Percentiles rank a stretch among this genome's conserved stretches.
These are phyloP conservation scores for Arctia plantaginis DNA, from an alignment of 2,888 invertebrate species.

Conservation along the genomic window DNA sequence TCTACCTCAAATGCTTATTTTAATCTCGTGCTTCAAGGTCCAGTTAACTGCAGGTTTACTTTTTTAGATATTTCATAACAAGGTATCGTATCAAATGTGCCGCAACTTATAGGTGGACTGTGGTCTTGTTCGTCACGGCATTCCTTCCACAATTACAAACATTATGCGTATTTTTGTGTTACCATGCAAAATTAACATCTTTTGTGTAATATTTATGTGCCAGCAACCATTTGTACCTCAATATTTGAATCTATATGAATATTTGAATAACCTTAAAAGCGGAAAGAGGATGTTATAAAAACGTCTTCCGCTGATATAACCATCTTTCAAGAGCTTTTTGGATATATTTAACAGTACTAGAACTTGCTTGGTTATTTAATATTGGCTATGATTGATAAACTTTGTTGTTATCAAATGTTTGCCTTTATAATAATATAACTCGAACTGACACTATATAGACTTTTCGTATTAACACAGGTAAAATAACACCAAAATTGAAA, in stretches of 20 bases:
- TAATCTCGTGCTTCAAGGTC: too few relatives aligned
- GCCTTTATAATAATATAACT: too few relatives aligned
- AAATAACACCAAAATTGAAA: neutral
- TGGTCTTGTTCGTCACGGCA: neutral
- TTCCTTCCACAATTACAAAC: neutral
- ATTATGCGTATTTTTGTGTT: neutral
- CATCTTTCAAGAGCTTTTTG: slow-evolving; percentile 12
- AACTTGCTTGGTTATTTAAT: too few relatives aligned
- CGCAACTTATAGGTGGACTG: neutral
- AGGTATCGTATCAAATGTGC: too few relatives aligned
- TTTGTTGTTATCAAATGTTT: neutral
- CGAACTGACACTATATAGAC: too few relatives aligned
- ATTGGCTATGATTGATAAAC: too few relatives aligned
- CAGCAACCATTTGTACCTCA: neutral
- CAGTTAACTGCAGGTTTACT: neutral
- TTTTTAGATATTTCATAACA: too few relatives aligned
- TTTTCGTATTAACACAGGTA: too few relatives aligned
- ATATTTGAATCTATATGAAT: slow-evolving; percentile 8
- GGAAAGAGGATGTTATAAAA: slow-evolving; percentile 33
- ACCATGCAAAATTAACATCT: neutral
- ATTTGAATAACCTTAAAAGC: slow-evolving; percentile 26
- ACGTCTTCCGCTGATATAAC: slow-evolving; percentile 24
- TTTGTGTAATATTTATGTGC: neutral
- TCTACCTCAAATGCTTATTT: too few relatives aligned
- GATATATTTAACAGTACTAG: slow-evolving; percentile 25